phyloP scores from a whole-genome alignment of 1,140 invertebrate genomes.

The Mylabris phalerata region DNA sequence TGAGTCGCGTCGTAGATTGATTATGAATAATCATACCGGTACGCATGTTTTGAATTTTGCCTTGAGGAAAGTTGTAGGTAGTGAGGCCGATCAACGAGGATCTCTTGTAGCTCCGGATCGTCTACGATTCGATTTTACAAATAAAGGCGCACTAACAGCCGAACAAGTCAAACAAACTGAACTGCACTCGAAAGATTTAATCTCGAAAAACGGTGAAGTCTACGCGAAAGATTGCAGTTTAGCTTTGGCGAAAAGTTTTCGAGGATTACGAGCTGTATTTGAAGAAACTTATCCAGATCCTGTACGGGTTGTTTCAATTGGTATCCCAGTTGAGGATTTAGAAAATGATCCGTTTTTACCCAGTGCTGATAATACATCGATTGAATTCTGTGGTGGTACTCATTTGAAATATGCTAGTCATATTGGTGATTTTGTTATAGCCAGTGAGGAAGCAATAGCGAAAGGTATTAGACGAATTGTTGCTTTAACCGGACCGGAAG shows the following conservation, averaged over 20 bases:
- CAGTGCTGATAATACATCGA: conserved; percentile 76
- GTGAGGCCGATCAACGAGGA: conserved; percentile 92
- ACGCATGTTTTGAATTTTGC: conserved; percentile 97
- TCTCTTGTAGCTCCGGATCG: conserved; percentile 97
- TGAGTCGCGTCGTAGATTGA: conserved; percentile 67
- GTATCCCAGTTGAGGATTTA: conserved; percentile 84
- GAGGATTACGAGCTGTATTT: conserved; percentile 95
- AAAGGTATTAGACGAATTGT: conserved; percentile 96
- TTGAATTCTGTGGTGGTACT: conserved; percentile 99
- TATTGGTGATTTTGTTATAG: conserved; percentile 91
- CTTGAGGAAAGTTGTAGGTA: conserved; percentile 79
- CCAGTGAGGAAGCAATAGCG: conserved; percentile 97
- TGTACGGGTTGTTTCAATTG: conserved; percentile 92
- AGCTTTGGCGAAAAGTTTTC: conserved; percentile 81
- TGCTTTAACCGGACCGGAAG: conserved; percentile 92
- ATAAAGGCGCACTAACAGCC: conserved; percentile 84
- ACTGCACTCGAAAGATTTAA: conserved; percentile 68
- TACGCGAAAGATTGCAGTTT: conserved; percentile 87
- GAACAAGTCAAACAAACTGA: conserved; percentile 85
- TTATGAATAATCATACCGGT: conserved; percentile 99
- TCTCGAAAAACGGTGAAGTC: conserved; percentile 73
- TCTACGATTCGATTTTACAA: conserved; percentile 94
- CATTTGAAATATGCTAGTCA: conserved; percentile 86
- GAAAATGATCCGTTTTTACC: conserved; percentile 76
- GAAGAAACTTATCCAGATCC: conserved; percentile 99